Conservation (phyloP, 2,888 invertebrate species). For the Platerodrilus igneus region DNA sequence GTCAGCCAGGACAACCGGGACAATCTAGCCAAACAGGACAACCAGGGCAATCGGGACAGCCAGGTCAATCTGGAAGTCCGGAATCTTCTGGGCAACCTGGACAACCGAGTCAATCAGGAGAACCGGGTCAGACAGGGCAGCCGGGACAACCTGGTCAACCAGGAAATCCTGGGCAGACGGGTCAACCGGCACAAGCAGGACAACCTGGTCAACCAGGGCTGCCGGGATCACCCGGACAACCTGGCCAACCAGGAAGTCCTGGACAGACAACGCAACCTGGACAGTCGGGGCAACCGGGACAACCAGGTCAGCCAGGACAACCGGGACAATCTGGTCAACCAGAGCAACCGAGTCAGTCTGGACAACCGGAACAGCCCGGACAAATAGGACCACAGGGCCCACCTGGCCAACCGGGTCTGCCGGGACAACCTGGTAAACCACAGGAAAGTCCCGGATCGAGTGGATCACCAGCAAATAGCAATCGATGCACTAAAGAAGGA, state of each 20-base stretch:
- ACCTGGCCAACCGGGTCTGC: no score
- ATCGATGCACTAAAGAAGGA: constrained; percentile 15
- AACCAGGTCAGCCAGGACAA: no score
- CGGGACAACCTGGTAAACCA: no score
- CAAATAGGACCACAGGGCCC: no score
- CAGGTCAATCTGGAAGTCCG: no score
- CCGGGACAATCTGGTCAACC: no score
- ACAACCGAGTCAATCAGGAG: constrained; percentile 10
- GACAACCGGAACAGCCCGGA: neutral
- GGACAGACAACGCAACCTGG: no score
- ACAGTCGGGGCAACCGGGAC: constrained; percentile 32
- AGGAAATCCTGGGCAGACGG: constrained; percentile 18
- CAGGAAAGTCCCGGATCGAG: no score
- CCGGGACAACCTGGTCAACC: constrained; percentile 15
- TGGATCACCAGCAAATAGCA: no score
- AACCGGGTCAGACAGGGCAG: constrained; percentile 16
- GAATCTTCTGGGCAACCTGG: no score
- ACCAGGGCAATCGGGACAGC: constrained; percentile 12
- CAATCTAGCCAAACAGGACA: constrained; percentile 17
- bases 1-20: constrained; percentile 18
- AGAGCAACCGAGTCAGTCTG: no score
- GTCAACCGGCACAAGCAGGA: constrained; percentile 15
- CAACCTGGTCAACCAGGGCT: constrained; percentile 25
- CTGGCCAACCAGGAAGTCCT: constrained; percentile 31
- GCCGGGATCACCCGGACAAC: constrained; percentile 27